Percentiles rank a stretch among this genome's conserved stretches.
Evolutionary conservation across 2,888 invertebrate species (phyloP).

Genomic region (Pristionchus japonicus): DNA sequence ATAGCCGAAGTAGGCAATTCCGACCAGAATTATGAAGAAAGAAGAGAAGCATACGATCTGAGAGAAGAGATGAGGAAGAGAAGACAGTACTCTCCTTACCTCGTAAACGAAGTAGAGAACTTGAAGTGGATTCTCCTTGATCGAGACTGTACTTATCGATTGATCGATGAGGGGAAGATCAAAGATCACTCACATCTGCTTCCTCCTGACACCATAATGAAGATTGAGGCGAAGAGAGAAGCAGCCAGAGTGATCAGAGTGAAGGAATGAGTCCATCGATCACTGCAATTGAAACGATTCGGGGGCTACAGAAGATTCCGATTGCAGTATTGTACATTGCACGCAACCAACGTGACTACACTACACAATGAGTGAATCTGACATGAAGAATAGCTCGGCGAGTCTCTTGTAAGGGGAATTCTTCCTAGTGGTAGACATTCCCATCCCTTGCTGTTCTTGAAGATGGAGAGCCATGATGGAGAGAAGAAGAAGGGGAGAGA

Average conservation of each 20-base stretch:
- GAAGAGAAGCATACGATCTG: neutral
- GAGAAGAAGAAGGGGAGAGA: neutral
- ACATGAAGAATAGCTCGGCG: slow-evolving; percentile 13
- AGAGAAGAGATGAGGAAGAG: neutral
- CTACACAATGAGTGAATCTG: neutral
- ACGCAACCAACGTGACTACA: no score
- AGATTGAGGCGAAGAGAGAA: neutral
- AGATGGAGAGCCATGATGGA: slow-evolving; percentile 19
- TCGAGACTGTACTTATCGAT: neutral
- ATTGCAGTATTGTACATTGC: no score
- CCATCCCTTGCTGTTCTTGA: neutral
- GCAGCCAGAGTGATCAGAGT: neutral
- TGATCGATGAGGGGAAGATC: neutral
- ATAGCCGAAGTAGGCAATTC: slow-evolving; percentile 13
- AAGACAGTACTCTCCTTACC: neutral
- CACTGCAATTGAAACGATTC: neutral
- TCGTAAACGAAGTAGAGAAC: slow-evolving; percentile 9
- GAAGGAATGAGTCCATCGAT: slow-evolving; percentile 29
- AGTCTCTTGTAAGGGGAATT: slow-evolving; percentile 34
- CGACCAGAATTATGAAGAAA: neutral
- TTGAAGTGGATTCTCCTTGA: neutral
- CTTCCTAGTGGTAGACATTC: slow-evolving; percentile 33
- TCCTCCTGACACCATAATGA: slow-evolving; percentile 20
- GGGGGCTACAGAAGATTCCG: neutral
- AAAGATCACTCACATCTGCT: slow-evolving; percentile 25